A percentile compares a stretch with the other conserved stretches of the same genome.
Conservation (phyloP, 2,113 vertebrate genomes). For the Ammodytes dubius region DNA sequence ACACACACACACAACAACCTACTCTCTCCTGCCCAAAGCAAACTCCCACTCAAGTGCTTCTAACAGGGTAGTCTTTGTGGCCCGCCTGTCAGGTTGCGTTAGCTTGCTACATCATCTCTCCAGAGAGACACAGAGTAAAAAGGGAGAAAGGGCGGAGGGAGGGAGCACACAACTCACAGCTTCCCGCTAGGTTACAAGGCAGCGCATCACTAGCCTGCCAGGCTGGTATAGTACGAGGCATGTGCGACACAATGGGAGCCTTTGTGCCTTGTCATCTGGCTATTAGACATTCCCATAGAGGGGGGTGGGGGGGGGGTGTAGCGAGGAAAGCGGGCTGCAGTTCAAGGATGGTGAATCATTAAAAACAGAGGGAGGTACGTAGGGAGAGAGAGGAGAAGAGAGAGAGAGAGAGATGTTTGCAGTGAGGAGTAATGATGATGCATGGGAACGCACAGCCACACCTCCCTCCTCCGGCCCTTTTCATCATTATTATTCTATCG, state of each 20-base stretch:
- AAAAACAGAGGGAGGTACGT: conserved; percentile 40
- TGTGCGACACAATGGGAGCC: conserved; percentile 83
- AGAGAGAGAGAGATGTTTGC: conserved; percentile 5
- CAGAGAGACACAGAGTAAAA: conserved; percentile 15
- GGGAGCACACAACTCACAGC: conserved; percentile 37
- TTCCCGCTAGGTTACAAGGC: conserved; percentile 77
- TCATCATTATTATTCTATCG: conserved; percentile 17
- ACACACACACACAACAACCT: conserved; percentile 70
- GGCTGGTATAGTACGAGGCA: conserved; percentile 80
- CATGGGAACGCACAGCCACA: conserved; percentile 47
- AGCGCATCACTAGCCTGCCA: conserved; percentile 76
- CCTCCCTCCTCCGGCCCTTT: conserved; percentile 39
- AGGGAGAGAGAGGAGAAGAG: not conserved
- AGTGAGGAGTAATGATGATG: conserved; percentile 57
- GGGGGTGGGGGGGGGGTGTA: not conserved
- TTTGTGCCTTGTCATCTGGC: conserved; percentile 85
- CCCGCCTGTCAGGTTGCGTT: conserved; percentile 87
- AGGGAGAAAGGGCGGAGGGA: conserved; percentile 9
- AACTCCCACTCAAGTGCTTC: conserved; percentile 56
- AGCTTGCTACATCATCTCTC: conserved; percentile 80
- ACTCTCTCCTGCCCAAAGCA: conserved; percentile 52
- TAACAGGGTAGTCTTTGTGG: conserved; percentile 83
- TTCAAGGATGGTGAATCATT: conserved; percentile 73
- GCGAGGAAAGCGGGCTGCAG: not conserved
- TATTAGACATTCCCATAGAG: conserved; percentile 76